phyloP scores from a whole-genome alignment of 2,888 invertebrate species.

The Bombylius major region DNA sequence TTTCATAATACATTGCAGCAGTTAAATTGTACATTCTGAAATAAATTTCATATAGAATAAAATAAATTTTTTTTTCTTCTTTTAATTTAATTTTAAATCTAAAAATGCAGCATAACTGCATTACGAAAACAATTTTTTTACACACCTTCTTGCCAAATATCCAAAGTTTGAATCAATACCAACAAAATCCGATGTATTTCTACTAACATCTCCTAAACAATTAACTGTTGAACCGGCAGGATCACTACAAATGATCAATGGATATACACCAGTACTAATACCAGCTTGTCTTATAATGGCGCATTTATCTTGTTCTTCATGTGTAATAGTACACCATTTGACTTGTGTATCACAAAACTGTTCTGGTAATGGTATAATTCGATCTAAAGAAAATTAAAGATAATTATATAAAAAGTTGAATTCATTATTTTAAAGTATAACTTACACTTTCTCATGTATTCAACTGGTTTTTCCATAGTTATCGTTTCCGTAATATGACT shows the following conservation, averaged over 20 bases:
- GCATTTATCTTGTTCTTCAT: constrained; percentile 46
- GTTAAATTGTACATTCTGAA: constrained; percentile 44
- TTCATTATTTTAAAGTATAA: background rate
- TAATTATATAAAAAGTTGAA: background rate
- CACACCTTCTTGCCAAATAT: constrained; percentile 48
- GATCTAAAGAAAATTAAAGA: constrained; percentile 11
- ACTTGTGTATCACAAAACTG: constrained; percentile 20
- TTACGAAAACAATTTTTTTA: constrained; percentile 11
- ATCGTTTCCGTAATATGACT: constrained; percentile 3
- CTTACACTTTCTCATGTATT: constrained; percentile 11
- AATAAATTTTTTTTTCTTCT: background rate
- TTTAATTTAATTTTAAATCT: background rate
- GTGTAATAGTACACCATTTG: constrained; percentile 49
- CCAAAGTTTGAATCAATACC: constrained; percentile 51
- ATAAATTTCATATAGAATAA: constrained; percentile 6
- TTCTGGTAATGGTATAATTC: constrained; percentile 15
- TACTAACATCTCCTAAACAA: constrained; percentile 43
- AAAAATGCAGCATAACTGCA: too few relatives aligned
- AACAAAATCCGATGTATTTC: constrained; percentile 43
- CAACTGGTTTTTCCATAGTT: constrained; percentile 10
- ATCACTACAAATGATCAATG: constrained; percentile 41
- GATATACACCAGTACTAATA: constrained; percentile 45
- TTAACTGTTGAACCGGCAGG: constrained; percentile 37
- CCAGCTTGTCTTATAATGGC: constrained; percentile 45
- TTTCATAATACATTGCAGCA: constrained; percentile 47